These are phyloP conservation scores for Lycaena phlaeas DNA, from an alignment of 2,888 invertebrate species.

Conservation along the genomic window DNA sequence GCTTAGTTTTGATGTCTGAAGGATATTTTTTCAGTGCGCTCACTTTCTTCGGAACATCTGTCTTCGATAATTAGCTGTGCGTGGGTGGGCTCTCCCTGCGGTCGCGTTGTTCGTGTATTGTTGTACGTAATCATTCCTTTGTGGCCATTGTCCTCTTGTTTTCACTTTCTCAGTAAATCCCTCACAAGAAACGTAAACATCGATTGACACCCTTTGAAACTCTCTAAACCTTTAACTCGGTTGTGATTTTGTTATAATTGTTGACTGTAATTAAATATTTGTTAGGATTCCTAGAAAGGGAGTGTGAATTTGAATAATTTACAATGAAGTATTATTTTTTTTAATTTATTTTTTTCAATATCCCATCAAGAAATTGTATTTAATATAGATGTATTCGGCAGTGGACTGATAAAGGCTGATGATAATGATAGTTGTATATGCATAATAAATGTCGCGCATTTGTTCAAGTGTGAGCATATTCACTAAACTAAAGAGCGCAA, in stretches of 20 bases:
- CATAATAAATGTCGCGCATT: too few species aligned
- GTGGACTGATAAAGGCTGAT: too few species aligned
- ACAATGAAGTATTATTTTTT: too few species aligned
- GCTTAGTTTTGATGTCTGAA: constrained; percentile 62
- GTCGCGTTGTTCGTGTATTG: constrained; percentile 36
- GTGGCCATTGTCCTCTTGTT: constrained; percentile 48
- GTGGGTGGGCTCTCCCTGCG: constrained; percentile 48
- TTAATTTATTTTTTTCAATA: too few species aligned
- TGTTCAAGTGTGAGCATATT: too few species aligned
- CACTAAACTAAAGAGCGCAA: too few species aligned
- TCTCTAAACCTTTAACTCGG: background rate
- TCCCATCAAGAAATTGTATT: too few species aligned
- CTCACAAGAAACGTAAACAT: constrained; percentile 47
- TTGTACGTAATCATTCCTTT: constrained; percentile 47
- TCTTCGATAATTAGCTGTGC: constrained; percentile 50
- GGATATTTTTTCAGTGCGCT: constrained; percentile 49
- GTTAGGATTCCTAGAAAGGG: constrained; percentile 2
- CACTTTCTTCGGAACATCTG: constrained; percentile 60
- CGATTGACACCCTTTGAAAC: constrained; percentile 36
- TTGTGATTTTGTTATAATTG: constrained; percentile 2
- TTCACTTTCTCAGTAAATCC: constrained; percentile 63
- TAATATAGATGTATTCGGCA: too few species aligned
- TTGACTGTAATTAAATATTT: background rate
- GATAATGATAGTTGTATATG: too few species aligned
- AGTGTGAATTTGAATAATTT: too few species aligned